A percentile compares a stretch with the other conserved stretches of the same genome.
Evolutionary conservation across 2,888 invertebrate genomes (phyloP).

Genomic region (Chromoteleia sp.): DNA sequence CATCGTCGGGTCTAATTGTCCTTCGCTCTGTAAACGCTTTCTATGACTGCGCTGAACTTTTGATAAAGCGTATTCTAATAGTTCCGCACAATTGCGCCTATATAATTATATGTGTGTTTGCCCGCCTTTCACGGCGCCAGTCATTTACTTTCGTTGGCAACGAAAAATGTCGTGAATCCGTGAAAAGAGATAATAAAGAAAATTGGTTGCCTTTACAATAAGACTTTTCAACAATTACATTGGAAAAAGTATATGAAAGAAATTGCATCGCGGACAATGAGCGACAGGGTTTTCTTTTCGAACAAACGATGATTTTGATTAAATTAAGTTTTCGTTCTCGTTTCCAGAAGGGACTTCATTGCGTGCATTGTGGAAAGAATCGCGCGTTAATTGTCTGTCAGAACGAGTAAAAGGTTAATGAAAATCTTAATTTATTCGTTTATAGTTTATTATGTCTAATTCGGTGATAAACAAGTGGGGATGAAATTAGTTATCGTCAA

Average conservation of each 20-base stretch:
- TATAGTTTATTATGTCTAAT: too few relatives aligned
- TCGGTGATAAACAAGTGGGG: too few relatives aligned
- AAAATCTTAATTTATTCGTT: too few relatives aligned
- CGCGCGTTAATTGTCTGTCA: background rate
- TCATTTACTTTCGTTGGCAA: constrained; percentile 38
- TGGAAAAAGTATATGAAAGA: constrained; percentile 23
- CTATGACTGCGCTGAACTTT: constrained; percentile 53
- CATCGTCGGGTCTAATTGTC: constrained; percentile 53
- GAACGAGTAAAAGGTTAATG: too few relatives aligned
- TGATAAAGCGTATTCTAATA: constrained; percentile 57
- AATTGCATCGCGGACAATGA: background rate
- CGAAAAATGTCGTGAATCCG: constrained; percentile 29
- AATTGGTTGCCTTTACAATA: constrained; percentile 28
- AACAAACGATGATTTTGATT: background rate
- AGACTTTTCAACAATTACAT: constrained; percentile 28
- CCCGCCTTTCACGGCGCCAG: constrained; percentile 25
- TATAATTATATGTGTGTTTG: constrained; percentile 54
- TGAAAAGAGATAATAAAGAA: constrained; percentile 28
- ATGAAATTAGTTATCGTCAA: too few relatives aligned
- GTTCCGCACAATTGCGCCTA: constrained; percentile 52
- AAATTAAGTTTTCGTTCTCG: background rate
- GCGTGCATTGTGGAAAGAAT: background rate
- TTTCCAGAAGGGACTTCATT: background rate
- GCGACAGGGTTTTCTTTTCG: constrained; percentile 1
- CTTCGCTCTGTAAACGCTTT: constrained; percentile 43